A percentile compares a stretch with the other conserved stretches of the same genome.
Evolutionary conservation across 2,888 invertebrate genomes (phyloP).

Genomic region (Cataglyphis livida): DNA sequence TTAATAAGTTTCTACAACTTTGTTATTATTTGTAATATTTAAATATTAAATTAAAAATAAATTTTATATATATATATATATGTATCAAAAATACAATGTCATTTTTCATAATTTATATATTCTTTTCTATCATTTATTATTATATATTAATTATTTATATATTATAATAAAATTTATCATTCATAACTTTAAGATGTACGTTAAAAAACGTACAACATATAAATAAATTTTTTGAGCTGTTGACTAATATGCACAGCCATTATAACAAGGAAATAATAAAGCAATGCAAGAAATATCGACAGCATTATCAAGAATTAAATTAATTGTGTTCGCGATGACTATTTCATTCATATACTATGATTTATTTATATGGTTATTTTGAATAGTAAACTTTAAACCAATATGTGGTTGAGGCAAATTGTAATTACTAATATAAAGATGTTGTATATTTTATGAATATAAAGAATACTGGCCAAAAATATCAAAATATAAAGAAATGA

Average conservation of each 20-base stretch:
- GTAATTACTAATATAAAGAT: background rate
- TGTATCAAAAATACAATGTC: background rate
- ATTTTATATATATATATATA: constrained; percentile 4
- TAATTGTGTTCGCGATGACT: background rate
- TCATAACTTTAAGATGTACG: background rate
- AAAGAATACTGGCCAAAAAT: background rate
- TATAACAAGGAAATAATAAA: background rate
- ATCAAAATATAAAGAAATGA: background rate
- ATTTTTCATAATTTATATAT: background rate
- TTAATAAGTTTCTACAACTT: constrained; percentile 6
- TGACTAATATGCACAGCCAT: background rate
- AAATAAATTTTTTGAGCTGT: constrained; percentile 12
- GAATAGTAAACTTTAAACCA: background rate
- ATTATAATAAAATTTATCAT: constrained; percentile 4
- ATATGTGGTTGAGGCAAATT: background rate
- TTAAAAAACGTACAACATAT: background rate
- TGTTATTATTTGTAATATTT: background rate
- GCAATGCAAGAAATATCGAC: background rate
- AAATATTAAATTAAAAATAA: constrained; percentile 3
- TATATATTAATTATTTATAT: background rate
- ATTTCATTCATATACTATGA: background rate
- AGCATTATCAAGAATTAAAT: constrained; percentile 7
- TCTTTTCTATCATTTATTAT: background rate
- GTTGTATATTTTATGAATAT: background rate
- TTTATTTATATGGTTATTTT: too few species aligned